Base-by-base conservation (phyloP, 2,888 invertebrate genomes). In the Lapara coniferarum region DNA sequence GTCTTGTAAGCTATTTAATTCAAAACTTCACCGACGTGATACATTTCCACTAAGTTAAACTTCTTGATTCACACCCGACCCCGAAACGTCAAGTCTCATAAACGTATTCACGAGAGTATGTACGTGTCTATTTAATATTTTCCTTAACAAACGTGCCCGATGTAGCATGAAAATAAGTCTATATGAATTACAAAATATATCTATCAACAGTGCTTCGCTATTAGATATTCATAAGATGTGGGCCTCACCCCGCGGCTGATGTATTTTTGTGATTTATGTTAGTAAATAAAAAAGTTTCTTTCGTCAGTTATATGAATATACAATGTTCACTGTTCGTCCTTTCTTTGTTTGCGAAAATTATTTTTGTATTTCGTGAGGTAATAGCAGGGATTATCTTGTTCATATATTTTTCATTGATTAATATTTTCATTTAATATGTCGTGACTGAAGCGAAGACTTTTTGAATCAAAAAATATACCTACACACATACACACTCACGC, bases 211-310 rank as follows among this genome's bases (percentile, higher is more conserved):
- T 88, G 88, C 87, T 79, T 78, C 82, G 75, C 84, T 86, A 90
- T 91, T 89, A 89, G 88, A 83, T 90, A 90, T 91, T 91, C 90
- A 89, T 90, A 87, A 89, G 87, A 80, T 84, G 82, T 79, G 80
- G 80, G 77, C 75, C 75, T 76, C 76, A 74, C 78, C 80, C 77
- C 74, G 74, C 74, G 78, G 75, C 74, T 73, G 70, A 77, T 82
- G 80, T 80, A 83, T 78, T 85, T 84, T 77, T 81, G 76, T 83
- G 83, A 84, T 83, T 84, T 84, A 86, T 85, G 82, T 86, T 82
- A 80, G 78, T 86, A 89, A 89, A 89, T 87, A 89, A 86, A 88
- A 85, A 85, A 90, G 88, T 81, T 88, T 89, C 85, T 79, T 74
- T 76, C 80, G 75, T 80, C 75, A 70, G 72, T 75, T 80, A 81